A percentile compares a stretch with the other conserved stretches of the same genome.
Evolutionary conservation across 2,113 vertebrate genomes (phyloP).

Genomic region (Ia io): DNA sequence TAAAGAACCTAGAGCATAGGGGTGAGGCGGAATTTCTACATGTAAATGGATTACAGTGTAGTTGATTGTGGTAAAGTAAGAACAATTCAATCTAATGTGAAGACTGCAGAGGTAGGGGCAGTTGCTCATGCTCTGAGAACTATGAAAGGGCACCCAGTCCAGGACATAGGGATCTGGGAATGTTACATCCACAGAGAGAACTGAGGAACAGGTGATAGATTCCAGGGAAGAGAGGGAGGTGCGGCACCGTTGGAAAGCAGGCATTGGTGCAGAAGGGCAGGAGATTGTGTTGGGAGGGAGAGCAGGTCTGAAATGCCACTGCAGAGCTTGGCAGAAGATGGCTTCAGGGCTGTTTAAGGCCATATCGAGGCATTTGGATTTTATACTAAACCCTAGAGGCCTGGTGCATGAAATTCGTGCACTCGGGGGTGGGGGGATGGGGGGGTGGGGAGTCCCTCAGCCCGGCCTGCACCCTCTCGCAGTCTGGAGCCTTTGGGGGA

Average conservation of each 20-base stretch:
- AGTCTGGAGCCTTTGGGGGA: too few relatives aligned
- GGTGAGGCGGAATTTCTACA: not conserved
- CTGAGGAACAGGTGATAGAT: accelerated
- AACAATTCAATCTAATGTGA: too few relatives aligned
- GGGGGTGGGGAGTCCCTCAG: too few relatives aligned
- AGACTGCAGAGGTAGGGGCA: not conserved
- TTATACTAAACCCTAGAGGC: not conserved
- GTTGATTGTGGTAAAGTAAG: not conserved
- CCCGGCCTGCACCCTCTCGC: too few relatives aligned
- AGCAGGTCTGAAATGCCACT: not conserved
- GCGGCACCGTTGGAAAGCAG: accelerated
- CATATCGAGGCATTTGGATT: not conserved
- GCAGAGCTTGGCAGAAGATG: not conserved
- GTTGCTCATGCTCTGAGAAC: not conserved
- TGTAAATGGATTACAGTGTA: not conserved
- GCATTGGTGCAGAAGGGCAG: not conserved
- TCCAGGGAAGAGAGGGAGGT: not conserved
- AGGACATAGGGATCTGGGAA: not conserved
- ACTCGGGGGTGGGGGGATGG: too few relatives aligned
- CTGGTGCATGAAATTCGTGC: too few relatives aligned
- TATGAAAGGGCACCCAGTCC: accelerated
- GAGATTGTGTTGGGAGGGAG: not conserved
- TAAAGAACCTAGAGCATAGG: not conserved
- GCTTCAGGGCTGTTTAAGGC: not conserved
- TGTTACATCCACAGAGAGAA: not conserved